Percentiles rank a stretch among this genome's conserved stretches.
Evolutionary conservation across 2,113 vertebrate genomes (phyloP).

Genomic region (Lucifuga dentata): DNA sequence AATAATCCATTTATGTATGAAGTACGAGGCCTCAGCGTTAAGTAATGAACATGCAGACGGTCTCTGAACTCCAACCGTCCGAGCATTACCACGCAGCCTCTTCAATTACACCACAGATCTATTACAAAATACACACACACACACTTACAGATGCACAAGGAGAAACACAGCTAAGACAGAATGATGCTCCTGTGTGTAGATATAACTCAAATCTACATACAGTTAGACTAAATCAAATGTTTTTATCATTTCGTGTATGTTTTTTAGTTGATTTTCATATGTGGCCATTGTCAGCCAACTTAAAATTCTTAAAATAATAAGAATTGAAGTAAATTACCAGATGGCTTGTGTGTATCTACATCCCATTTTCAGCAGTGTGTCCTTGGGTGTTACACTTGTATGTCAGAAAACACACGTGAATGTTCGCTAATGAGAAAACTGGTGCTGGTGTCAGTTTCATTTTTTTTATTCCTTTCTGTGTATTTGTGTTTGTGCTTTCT

Average conservation of each 20-base stretch:
- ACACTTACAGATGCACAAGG: background rate
- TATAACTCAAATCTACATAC: background rate
- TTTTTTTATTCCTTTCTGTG: too few species aligned
- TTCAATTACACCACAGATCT: conserved; percentile 39
- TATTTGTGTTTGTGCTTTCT: too few species aligned
- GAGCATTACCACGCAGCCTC: conserved; percentile 2
- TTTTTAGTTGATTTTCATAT: background rate
- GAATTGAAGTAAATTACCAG: background rate
- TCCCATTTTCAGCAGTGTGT: background rate
- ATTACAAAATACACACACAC: conserved; percentile 8
- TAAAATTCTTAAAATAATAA: background rate
- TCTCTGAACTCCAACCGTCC: conserved; percentile 13
- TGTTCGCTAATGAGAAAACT: background rate
- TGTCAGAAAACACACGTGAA: background rate
- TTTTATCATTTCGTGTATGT: too few species aligned
- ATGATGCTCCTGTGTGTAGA: too few species aligned
- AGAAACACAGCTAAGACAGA: background rate
- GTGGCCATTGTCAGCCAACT: background rate
- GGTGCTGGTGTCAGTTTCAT: too few species aligned
- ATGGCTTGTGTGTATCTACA: background rate
- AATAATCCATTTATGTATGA: conserved; percentile 49
- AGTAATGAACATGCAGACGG: conserved; percentile 56
- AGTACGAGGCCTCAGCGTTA: conserved; percentile 29
- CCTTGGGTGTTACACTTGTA: background rate
- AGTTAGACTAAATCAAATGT: background rate